These are phyloP conservation scores for Marmota flaviventris DNA, from an alignment of 2,113 vertebrate species.

Conservation along the genomic window DNA sequence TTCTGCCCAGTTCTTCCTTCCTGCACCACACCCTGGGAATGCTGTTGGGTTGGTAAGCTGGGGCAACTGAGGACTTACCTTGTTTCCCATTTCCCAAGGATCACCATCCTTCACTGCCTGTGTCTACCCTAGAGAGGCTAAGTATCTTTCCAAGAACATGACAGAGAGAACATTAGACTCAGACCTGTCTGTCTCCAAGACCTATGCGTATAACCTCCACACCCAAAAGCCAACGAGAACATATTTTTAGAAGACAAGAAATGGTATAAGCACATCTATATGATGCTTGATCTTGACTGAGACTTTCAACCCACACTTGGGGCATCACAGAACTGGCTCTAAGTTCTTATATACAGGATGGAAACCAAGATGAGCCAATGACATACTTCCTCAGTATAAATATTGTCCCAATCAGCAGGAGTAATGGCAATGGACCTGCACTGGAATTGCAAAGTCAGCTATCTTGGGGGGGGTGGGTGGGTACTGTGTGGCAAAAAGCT, in stretches of 20 bases:
- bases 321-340: background rate
- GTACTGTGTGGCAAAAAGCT: background rate
- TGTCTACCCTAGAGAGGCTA: background rate
- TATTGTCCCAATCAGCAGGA: background rate
- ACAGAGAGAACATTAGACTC: background rate
- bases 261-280: background rate
- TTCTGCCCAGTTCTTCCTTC: background rate
- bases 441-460: too few relatives aligned
- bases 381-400: background rate
- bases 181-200: background rate
- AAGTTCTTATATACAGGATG: background rate
- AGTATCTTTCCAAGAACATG: background rate
- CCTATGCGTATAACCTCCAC: background rate
- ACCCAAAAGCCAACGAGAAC: background rate
- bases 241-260: background rate
- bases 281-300: background rate
- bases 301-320: background rate
- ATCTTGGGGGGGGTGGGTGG: background rate
- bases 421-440: background rate
- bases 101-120: background rate
- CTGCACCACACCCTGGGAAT: background rate
- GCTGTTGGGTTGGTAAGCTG: background rate
- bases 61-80: background rate
- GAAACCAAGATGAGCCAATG: background rate
- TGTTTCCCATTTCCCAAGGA: background rate